These are phyloP conservation scores for Petrocephalus zakoni DNA, from an alignment of 2,113 vertebrate species.

Conservation along the genomic window DNA sequence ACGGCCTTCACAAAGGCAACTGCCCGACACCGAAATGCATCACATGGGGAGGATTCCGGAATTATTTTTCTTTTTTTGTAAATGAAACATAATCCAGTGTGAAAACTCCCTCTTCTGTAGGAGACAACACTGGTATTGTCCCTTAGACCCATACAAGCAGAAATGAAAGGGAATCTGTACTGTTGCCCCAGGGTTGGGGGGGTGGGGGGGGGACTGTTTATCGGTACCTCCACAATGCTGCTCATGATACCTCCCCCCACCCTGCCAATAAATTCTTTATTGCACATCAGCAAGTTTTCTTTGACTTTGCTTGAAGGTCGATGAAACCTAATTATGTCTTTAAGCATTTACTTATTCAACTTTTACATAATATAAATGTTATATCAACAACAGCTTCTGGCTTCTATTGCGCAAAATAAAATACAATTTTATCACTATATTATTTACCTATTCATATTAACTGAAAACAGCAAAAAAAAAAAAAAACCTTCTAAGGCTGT, in stretches of 20 bases:
- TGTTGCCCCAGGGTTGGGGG: neutral
- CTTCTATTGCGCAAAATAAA: neutral
- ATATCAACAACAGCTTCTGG: neutral
- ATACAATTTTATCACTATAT: neutral
- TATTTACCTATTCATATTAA: neutral
- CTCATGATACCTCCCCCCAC: neutral
- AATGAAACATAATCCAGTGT: constrained; percentile 30
- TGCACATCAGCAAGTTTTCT: neutral
- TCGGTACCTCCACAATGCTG: neutral
- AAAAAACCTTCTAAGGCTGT: neutral
- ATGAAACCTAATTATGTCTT: neutral
- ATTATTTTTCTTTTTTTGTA: constrained; percentile 11
- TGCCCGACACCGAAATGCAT: neutral
- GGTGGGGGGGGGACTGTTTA: neutral
- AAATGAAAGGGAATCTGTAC: constrained; percentile 20
- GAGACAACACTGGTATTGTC: constrained; percentile 26
- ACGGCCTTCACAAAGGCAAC: neutral
- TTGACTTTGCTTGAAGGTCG: neutral
- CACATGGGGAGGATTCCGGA: constrained; percentile 1
- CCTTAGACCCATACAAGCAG: constrained; percentile 11
- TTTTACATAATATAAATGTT: neutral
- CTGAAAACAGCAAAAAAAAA: neutral
- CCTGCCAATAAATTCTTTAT: constrained; percentile 2
- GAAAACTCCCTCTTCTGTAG: constrained; percentile 28
- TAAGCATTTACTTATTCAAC: neutral